These are phyloP conservation scores for Drosophila rellima DNA, from an alignment of 2,888 invertebrate species.

Conservation along the genomic window DNA sequence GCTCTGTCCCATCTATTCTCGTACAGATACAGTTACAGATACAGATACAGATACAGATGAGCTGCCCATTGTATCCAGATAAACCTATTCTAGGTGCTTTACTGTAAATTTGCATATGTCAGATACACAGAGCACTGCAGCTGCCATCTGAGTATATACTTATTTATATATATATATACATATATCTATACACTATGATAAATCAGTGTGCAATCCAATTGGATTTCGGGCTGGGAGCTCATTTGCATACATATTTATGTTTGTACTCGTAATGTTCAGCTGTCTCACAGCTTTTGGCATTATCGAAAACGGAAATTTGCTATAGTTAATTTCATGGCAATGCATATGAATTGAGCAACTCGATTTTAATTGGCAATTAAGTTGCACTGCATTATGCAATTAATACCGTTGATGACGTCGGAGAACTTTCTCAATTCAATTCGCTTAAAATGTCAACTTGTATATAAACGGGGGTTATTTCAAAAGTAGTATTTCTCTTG, in stretches of 20 bases:
- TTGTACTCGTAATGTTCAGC: not conserved
- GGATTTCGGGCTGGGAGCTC: slow-evolving; percentile 5
- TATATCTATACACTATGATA: not conserved
- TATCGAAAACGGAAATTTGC: slow-evolving; percentile 32
- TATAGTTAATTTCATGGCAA: slow-evolving; percentile 28
- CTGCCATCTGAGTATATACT: not conserved
- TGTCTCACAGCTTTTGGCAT: slow-evolving; percentile 5
- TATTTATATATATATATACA: slow-evolving; percentile 2
- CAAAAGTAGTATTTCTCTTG: not conserved
- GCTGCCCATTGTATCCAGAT: slow-evolving; percentile 43
- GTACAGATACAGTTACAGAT: no score
- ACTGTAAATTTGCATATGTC: slow-evolving; percentile 57
- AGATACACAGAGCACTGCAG: slow-evolving; percentile 17
- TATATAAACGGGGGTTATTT: not conserved
- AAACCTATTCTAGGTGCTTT: slow-evolving; percentile 14
- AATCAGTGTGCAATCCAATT: slow-evolving; percentile 32
- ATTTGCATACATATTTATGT: slow-evolving; percentile 38
- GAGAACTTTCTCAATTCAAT: slow-evolving; percentile 14
- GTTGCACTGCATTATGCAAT: slow-evolving; percentile 66
- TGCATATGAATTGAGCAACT: slow-evolving; percentile 44
- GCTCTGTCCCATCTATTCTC: slow-evolving; percentile 24
- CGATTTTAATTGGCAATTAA: slow-evolving; percentile 55
- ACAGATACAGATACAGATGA: no score
- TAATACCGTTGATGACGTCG: slow-evolving; percentile 35
- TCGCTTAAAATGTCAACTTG: not conserved